phyloP scores from a whole-genome alignment of 2,888 invertebrate genomes.

The Cepaea hortensis region DNA sequence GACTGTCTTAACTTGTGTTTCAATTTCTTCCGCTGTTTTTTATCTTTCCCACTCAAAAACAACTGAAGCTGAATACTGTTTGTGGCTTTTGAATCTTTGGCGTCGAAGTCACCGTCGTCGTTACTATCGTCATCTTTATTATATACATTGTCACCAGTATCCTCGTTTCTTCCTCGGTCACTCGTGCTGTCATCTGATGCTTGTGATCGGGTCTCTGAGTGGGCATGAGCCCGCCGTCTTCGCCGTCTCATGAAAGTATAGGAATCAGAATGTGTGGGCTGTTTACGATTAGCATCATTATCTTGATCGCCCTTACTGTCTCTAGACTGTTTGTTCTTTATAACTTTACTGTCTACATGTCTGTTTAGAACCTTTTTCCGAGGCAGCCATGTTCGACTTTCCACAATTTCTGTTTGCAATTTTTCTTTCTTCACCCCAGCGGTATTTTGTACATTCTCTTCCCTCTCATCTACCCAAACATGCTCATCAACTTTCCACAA shows the following conservation, averaged over 20 bases:
- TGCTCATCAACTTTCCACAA: not conserved
- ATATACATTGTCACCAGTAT: not conserved
- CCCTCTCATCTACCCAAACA: conserved; percentile 26
- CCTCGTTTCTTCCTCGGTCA: not conserved
- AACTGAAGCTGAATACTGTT: conserved; percentile 45
- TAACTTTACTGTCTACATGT: not conserved
- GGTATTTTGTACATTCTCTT: conserved; percentile 19
- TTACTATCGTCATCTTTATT: conserved; percentile 14
- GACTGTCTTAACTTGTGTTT: conserved; percentile 51
- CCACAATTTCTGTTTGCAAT: conserved; percentile 7
- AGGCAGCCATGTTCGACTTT: conserved; percentile 35
- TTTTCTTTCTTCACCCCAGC: conserved; percentile 30
- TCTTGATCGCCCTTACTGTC: not conserved
- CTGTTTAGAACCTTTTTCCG: conserved; percentile 14
- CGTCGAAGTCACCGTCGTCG: conserved; percentile 8
- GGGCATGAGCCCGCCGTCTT: conserved; percentile 23
- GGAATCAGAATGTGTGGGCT: not conserved
- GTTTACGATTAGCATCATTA: not conserved
- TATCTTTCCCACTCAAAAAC: conserved; percentile 46
- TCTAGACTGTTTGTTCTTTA: not conserved
- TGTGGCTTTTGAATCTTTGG: conserved; percentile 35
- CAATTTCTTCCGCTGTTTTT: conserved; percentile 49
- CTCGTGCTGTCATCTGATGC: not conserved
- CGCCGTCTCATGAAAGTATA: conserved; percentile 46
- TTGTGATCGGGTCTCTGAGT: not conserved